These are phyloP conservation scores for Aptenodytes patagonicus DNA, from an alignment of 2,113 vertebrate species.

Conservation along the genomic window DNA sequence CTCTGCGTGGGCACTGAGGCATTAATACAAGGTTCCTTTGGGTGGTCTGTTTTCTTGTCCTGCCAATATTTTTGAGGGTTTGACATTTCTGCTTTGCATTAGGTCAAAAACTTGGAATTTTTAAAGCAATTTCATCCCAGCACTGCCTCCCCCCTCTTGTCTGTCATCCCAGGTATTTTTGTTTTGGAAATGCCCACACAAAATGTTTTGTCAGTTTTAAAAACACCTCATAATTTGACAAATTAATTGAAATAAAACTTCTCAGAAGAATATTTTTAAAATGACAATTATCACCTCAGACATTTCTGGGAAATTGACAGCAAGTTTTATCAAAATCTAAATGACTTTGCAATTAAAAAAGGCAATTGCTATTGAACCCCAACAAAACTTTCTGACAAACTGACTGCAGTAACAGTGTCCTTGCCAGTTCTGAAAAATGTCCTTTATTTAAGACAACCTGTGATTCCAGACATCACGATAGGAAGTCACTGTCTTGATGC, in stretches of 20 bases:
- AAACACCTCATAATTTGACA: not conserved
- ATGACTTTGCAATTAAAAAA: not conserved
- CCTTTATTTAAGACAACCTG: not conserved
- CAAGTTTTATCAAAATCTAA: not conserved
- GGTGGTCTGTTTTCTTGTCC: not conserved
- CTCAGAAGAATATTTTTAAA: not conserved
- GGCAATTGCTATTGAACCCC: not conserved
- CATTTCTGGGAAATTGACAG: not conserved
- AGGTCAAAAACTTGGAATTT: not conserved
- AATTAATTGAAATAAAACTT: not conserved
- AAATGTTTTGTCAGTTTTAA: not conserved
- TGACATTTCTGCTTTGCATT: not conserved
- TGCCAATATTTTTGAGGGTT: not conserved
- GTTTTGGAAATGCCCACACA: not conserved
- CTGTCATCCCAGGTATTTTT: not conserved
- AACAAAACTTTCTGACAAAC: not conserved
- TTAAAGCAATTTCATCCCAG: not conserved
- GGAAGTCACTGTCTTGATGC: not conserved
- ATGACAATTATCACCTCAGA: not conserved
- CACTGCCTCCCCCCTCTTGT: not conserved
- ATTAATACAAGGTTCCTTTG: not conserved
- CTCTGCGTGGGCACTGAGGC: not conserved
- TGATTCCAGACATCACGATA: accelerated
- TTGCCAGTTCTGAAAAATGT: not conserved
- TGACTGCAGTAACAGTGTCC: not conserved